A percentile compares a stretch with the other conserved stretches of the same genome.
phyloP scores from a whole-genome alignment of 2,113 vertebrate genomes.

The Sardina pilchardus region DNA sequence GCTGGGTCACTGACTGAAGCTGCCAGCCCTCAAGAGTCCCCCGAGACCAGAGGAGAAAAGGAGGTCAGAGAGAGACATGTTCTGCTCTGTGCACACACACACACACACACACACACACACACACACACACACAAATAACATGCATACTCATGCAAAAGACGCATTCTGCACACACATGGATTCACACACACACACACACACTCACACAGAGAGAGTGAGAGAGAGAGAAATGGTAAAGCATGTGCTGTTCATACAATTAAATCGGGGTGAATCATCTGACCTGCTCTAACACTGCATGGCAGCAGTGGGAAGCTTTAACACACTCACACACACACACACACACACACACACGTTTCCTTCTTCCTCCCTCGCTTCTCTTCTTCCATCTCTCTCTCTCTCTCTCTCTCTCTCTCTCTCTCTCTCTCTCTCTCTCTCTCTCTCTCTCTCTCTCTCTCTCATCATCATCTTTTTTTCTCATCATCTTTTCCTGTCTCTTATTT shows the following conservation, averaged over 20 bases:
- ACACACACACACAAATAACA: not conserved
- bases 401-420: not conserved
- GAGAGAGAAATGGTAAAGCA: not conserved
- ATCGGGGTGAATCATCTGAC: not conserved
- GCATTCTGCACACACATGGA: not conserved
- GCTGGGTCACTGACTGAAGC: slow-evolving; percentile 2
- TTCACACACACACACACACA: not conserved
- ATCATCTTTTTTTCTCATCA: not conserved
- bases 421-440: not conserved
- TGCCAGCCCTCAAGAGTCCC: not conserved
- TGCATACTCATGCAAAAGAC: not conserved
- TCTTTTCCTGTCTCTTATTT: not conserved
- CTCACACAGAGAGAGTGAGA: not conserved
- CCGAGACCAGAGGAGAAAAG: not conserved
- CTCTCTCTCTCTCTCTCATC: not conserved
- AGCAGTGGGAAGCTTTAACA: not conserved
- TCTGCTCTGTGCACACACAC: not conserved
- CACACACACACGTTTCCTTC: not conserved
- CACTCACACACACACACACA: not conserved
- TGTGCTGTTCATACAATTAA: not conserved
- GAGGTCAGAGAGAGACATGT: not conserved
- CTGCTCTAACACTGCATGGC: not conserved
- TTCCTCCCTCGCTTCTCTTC: not conserved
- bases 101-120: slow-evolving; percentile 4
- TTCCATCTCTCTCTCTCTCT: not conserved